These are phyloP conservation scores for Orthonevra nobilis DNA, from an alignment of 2,888 invertebrate species.

Conservation along the genomic window DNA sequence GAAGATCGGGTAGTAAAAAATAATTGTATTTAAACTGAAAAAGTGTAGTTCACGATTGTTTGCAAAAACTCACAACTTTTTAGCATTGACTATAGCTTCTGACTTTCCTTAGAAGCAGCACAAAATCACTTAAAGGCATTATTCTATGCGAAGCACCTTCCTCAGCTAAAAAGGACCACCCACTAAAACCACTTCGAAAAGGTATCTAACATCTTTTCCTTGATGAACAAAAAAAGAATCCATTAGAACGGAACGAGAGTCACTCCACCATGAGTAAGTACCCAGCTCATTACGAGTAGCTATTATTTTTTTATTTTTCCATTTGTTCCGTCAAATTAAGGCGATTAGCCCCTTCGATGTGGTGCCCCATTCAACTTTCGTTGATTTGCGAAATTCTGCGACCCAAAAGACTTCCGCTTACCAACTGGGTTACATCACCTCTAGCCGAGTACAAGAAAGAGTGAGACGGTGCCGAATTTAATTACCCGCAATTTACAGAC, in stretches of 20 bases:
- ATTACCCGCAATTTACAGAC: conserved; percentile 65
- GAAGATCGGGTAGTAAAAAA: too few species aligned
- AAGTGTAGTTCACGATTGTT: too few species aligned
- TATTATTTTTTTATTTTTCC: conserved; percentile 19
- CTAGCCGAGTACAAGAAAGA: too few species aligned
- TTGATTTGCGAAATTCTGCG: conserved; percentile 13
- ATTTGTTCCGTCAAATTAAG: conserved; percentile 30
- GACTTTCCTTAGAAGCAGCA: too few species aligned
- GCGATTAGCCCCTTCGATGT: conserved; percentile 28
- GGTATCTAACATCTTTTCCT: too few species aligned
- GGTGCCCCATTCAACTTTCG: conserved; percentile 9
- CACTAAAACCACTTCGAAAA: conserved; percentile 11
- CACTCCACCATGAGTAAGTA: conserved; percentile 26
- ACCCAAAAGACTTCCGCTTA: too few species aligned
- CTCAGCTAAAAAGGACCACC: conserved; percentile 13
- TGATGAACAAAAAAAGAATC: too few species aligned
- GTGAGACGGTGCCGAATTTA: conserved; percentile 43
- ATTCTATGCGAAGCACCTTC: not conserved
- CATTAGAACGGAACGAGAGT: not conserved
- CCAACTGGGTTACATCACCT: conserved; percentile 65
- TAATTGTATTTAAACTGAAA: too few species aligned
- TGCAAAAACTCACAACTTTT: too few species aligned
- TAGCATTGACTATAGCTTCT: too few species aligned
- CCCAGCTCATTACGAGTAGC: conserved; percentile 20
- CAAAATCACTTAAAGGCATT: not conserved